phyloP scores from a whole-genome alignment of 2,113 vertebrate species.

The Pterocles burchelli region DNA sequence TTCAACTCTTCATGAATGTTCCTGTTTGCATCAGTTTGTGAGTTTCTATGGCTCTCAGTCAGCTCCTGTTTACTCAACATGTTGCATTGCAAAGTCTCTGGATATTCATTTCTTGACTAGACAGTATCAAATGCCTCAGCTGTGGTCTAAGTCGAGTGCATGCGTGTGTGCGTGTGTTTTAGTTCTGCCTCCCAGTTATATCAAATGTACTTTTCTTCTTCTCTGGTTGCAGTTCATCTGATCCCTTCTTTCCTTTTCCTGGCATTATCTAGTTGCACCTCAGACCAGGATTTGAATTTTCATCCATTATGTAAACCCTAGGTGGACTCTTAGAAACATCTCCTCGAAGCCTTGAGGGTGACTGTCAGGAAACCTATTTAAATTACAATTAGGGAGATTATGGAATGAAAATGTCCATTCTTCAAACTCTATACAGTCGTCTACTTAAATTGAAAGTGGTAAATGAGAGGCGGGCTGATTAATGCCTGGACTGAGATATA shows the following conservation, averaged over 20 bases:
- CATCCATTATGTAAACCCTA: constrained; percentile 43
- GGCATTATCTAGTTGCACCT: constrained; percentile 36
- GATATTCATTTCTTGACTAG: constrained; percentile 7
- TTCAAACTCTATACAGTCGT: constrained; percentile 53
- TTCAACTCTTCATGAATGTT: background rate
- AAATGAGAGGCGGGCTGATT: constrained; percentile 64
- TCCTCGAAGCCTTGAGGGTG: background rate
- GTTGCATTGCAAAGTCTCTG: background rate
- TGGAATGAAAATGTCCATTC: constrained; percentile 59
- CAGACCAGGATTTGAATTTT: constrained; percentile 31
- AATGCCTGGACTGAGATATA: background rate
- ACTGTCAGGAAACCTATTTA: constrained; percentile 67
- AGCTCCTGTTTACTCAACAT: background rate
- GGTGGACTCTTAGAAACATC: constrained; percentile 52
- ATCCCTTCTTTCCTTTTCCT: constrained; percentile 39
- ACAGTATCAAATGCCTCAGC: background rate
- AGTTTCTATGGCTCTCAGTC: background rate
- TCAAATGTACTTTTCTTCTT: constrained; percentile 20
- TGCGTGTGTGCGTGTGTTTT: background rate
- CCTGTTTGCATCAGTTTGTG: background rate
- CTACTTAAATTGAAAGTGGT: constrained; percentile 66
- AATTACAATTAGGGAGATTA: constrained; percentile 55
- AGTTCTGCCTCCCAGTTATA: constrained; percentile 30
- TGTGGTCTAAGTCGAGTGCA: background rate
- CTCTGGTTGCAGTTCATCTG: constrained; percentile 12